Percentiles rank a stretch among this genome's conserved stretches.
Evolutionary conservation across 2,113 vertebrate species (phyloP).

Genomic region (Pimephales promelas): DNA sequence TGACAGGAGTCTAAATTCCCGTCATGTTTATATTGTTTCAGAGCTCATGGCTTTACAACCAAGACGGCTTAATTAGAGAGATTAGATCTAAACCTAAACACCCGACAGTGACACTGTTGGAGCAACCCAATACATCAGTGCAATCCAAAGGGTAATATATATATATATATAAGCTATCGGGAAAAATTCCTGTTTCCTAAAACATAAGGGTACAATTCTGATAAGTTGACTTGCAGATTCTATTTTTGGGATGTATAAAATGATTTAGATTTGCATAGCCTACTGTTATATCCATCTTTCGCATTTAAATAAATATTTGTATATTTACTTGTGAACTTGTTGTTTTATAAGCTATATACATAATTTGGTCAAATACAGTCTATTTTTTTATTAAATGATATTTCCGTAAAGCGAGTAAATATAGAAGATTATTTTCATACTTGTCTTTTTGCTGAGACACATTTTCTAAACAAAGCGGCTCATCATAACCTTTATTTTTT

Average conservation of each 20-base stretch:
- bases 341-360: neutral
- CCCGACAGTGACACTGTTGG: conserved; percentile 91
- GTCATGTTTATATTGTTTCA: conserved; percentile 20
- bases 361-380: neutral
- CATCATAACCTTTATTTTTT: too few species aligned
- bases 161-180: too few species aligned
- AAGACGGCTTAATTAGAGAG: conserved; percentile 88
- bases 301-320: neutral
- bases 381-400: neutral
- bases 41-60: neutral
- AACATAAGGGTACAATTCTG: neutral
- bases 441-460: neutral
- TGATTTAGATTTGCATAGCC: neutral
- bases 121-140: conserved; percentile 22
- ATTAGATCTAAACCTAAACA: conserved; percentile 91
- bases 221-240: neutral
- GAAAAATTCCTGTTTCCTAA: neutral
- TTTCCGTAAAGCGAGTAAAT: neutral
- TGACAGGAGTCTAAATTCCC: neutral
- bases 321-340: neutral
- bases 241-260: neutral
- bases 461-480: neutral
- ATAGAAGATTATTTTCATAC: neutral
- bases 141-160: neutral
- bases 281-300: neutral